Percentiles rank a stretch among this genome's conserved stretches.
Conservation (phyloP, 1,140 invertebrate genomes). For the Oncopeltus fasciatus region DNA sequence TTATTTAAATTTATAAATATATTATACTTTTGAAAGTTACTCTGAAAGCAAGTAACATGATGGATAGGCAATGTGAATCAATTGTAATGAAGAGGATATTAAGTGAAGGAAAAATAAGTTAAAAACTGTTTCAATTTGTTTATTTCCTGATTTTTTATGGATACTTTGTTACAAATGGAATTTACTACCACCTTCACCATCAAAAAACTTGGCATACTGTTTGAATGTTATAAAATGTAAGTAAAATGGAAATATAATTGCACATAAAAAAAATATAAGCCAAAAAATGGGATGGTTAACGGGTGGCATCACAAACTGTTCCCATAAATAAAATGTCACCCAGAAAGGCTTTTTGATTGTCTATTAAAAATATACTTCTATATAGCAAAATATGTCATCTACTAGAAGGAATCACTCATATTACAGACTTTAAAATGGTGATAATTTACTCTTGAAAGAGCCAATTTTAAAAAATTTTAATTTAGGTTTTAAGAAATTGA, state of each 20-base stretch:
- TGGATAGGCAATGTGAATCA: too few species aligned
- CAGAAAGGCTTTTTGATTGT: background rate
- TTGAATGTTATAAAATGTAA: background rate
- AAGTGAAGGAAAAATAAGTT: background rate
- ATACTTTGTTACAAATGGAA: constrained; percentile 10
- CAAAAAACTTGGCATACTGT: constrained; percentile 1
- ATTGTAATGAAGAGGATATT: too few species aligned
- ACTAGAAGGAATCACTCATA: too few species aligned
- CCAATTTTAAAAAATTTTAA: too few species aligned
- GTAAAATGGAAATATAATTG: constrained; percentile 7
- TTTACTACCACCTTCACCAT: constrained; percentile 8
- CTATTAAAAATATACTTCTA: constrained; percentile 1
- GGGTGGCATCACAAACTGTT: constrained; percentile 3
- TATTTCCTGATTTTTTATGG: constrained; percentile 5
- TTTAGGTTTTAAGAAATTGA: too few species aligned
- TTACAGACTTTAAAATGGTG: too few species aligned
- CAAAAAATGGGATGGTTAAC: constrained; percentile 7
- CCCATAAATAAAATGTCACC: constrained; percentile 1
- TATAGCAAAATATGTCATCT: background rate
- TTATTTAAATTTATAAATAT: too few species aligned
- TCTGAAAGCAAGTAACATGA: too few species aligned
- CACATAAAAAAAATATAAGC: constrained; percentile 1
- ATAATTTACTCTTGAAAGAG: too few species aligned
- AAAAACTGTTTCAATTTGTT: background rate
- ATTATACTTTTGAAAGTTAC: too few species aligned